Evolutionary conservation across 2,888 invertebrate species (phyloP).

Genomic region (Bruchidius siliquastri): DNA sequence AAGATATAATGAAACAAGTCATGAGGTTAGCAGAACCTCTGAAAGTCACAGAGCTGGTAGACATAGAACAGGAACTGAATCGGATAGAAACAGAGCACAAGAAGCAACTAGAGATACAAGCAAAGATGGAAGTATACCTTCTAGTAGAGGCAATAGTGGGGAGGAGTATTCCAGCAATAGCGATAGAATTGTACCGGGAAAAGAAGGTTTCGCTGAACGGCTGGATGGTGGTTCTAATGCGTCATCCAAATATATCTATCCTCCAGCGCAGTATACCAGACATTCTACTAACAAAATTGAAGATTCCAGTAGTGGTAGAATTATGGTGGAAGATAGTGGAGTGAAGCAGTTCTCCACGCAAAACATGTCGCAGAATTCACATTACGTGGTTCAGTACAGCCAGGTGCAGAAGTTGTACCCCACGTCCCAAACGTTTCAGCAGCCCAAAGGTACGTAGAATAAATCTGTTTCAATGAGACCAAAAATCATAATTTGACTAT

Average conservation of each 20-base stretch:
- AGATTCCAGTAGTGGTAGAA: neutral
- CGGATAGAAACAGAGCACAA: neutral
- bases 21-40: neutral
- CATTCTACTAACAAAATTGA: neutral
- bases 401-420: constrained; percentile 33
- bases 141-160: neutral
- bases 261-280: neutral
- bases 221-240: neutral
- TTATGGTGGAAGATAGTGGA: neutral
- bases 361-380: constrained; percentile 32
- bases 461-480: too few species aligned
- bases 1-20: neutral
- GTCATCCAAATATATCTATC: neutral
- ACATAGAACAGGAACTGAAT: neutral
- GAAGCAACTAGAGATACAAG: neutral
- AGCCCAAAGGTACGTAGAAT: neutral
- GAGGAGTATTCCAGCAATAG: neutral
- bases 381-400: constrained; percentile 38
- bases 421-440: neutral
- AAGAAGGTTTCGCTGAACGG: neutral
- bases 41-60: neutral
- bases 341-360: constrained; percentile 19
- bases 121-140: neutral
- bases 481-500: too few species aligned
- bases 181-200: neutral